These are phyloP conservation scores for Pissodes strobi DNA, from an alignment of 1,140 invertebrate species.

Conservation along the genomic window DNA sequence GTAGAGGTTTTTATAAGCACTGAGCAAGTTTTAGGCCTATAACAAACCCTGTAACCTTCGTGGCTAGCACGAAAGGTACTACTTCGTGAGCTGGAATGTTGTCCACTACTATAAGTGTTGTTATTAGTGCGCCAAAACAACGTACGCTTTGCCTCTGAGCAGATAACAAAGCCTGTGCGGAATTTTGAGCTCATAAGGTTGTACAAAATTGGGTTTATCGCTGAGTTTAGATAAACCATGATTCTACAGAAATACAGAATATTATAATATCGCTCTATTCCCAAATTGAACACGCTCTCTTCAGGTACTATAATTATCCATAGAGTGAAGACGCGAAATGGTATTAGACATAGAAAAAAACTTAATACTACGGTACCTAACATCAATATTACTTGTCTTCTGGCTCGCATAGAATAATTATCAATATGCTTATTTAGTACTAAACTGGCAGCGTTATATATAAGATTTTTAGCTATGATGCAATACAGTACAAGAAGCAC, in stretches of 20 bases:
- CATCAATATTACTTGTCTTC: conserved; percentile 79
- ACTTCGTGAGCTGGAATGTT: conserved; percentile 56
- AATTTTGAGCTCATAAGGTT: conserved; percentile 88
- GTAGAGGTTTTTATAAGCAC: conserved; percentile 45
- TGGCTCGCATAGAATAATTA: conserved; percentile 64
- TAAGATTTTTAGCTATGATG: conserved; percentile 75
- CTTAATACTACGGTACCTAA: conserved; percentile 80
- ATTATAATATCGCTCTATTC: conserved; percentile 75
- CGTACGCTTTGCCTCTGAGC: conserved; percentile 59
- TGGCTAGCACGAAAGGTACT: conserved; percentile 55
- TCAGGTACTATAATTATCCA: conserved; percentile 73
- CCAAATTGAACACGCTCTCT: conserved; percentile 63
- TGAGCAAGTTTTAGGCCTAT: conserved; percentile 46
- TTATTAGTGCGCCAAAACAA: conserved; percentile 46
- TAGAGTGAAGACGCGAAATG: conserved; percentile 81
- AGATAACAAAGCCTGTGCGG: conserved; percentile 73
- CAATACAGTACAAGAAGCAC: conserved; percentile 77
- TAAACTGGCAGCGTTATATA: conserved; percentile 64
- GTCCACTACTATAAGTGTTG: conserved; percentile 57
- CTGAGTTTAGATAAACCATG: conserved; percentile 86
- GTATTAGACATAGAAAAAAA: conserved; percentile 86
- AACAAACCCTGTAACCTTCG: conserved; percentile 49
- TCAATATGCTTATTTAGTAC: conserved; percentile 65
- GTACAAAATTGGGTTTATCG: conserved; percentile 81
- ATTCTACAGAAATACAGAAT: conserved; percentile 81